Conservation (phyloP, 2,797 vertebrate genomes). For the Ibycter americanus region DNA sequence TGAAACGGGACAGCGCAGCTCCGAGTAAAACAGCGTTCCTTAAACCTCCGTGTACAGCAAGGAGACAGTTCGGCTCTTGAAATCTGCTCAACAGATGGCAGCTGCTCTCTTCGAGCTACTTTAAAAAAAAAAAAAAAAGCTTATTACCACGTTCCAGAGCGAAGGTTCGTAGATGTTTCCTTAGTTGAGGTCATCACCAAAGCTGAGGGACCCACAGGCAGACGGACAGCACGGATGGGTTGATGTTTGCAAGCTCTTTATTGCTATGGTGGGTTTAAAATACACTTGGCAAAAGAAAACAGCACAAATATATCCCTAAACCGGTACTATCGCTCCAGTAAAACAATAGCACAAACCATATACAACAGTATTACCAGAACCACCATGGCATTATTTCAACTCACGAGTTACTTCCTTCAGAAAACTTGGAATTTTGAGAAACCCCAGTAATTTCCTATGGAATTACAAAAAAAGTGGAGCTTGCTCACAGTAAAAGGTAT, state of each 20-base stretch:
- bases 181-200: background rate
- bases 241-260: background rate
- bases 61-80: background rate
- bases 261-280: background rate
- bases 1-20: accelerated
- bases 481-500: background rate
- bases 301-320: background rate
- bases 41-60: accelerated
- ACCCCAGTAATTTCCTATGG: background rate
- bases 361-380: background rate
- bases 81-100: too few species aligned
- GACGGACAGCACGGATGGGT: accelerated
- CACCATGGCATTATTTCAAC: background rate
- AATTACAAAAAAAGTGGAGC: background rate
- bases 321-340: background rate
- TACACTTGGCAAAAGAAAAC: background rate
- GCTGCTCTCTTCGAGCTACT: background rate
- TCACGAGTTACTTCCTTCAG: background rate
- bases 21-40: accelerated
- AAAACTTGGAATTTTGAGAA: background rate
- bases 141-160: background rate
- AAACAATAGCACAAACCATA: background rate
- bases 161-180: background rate
- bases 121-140: too few species aligned
- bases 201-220: background rate